Evolutionary conservation across 2,888 invertebrate genomes (phyloP), one percentile per base, ranked within the genome.

Genomic region (Pollenia griseotomentosa): DNA sequence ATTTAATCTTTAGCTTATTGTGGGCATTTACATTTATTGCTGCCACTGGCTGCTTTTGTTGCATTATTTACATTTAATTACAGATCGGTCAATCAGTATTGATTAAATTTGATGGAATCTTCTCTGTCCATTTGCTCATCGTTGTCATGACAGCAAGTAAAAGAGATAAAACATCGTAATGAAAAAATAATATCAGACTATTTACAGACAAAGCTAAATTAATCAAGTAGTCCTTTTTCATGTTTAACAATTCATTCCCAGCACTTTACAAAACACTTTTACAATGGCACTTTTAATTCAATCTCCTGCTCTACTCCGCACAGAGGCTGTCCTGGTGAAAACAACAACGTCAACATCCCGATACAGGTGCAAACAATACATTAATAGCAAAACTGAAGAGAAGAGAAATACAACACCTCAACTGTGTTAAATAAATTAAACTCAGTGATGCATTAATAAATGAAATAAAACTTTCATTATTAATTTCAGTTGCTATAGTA

Each of bases 401-500:
- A 44, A 19, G 40, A 14, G 40, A 40, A 19, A 40, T n/a, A 61
- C 33, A 63, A 55, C 51, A 65, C 42, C 11, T 55, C 16, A 51
- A 70, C 70, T 63, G 48, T 53, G 51, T 71, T 78, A 59, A 83
- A 83, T 83, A 71, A 77, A 78, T 57, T 42, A 65, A 75, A 83
- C 12, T 23, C 83, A 78, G 19, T 83, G 77, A 83, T 83, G 78
- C 77, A 71, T 71, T 48, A 42, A 70, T 11, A 61, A 70, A 74
- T 71, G 70, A 80, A 44, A 70, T 19, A 51, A 55, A 81, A 81
- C 46, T 33, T 65, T 51, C n/a, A n/a, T 71, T 53, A 71, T 71
- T 53, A 80, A 63, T 63, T 53, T 53, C 44, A 53, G 80, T 63
- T 71, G 70, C 61, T 53, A 23, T 70, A 53, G 42, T 12, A 19